Conservation (phyloP, 2,113 vertebrate genomes). For the Raphicerus campestris region DNA sequence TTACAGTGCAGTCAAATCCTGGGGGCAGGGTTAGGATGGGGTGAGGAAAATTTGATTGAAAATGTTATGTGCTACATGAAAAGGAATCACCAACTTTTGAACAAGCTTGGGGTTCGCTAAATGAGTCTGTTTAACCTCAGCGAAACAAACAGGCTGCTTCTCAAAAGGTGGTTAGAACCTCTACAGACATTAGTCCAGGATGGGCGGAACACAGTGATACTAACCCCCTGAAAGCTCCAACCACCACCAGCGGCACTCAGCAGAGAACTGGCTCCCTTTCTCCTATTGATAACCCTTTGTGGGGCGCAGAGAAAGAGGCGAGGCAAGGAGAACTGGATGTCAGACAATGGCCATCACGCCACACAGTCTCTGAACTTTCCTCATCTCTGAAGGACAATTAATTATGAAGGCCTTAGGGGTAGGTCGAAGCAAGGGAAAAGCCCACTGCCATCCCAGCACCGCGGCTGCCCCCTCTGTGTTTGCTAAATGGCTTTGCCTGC, state of each 20-base stretch:
- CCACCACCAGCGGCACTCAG: constrained; percentile 81
- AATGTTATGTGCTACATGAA: neutral
- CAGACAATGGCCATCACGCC: constrained; percentile 87
- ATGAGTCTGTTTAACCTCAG: constrained; percentile 75
- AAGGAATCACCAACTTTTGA: constrained; percentile 54
- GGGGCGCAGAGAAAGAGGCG: constrained; percentile 79
- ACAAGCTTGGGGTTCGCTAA: constrained; percentile 71
- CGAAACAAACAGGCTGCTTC: constrained; percentile 77
- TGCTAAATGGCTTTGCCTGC: constrained; percentile 81
- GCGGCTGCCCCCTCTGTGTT: constrained; percentile 76
- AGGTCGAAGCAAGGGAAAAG: constrained; percentile 85
- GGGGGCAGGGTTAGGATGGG: neutral
- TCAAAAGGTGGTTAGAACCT: constrained; percentile 80
- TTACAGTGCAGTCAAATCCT: neutral
- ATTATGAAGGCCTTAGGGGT: constrained; percentile 90
- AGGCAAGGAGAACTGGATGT: constrained; percentile 85
- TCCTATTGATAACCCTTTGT: constrained; percentile 88
- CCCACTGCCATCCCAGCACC: constrained; percentile 77
- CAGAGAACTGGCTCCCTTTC: constrained; percentile 78
- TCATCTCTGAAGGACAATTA: constrained; percentile 89
- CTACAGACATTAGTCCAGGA: constrained; percentile 77
- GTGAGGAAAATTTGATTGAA: neutral
- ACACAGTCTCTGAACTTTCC: constrained; percentile 87
- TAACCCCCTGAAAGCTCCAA: constrained; percentile 72
- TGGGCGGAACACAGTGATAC: constrained; percentile 75